Base-by-base conservation (phyloP, 1,140 invertebrate species). In the Drosophila bocki region DNA sequence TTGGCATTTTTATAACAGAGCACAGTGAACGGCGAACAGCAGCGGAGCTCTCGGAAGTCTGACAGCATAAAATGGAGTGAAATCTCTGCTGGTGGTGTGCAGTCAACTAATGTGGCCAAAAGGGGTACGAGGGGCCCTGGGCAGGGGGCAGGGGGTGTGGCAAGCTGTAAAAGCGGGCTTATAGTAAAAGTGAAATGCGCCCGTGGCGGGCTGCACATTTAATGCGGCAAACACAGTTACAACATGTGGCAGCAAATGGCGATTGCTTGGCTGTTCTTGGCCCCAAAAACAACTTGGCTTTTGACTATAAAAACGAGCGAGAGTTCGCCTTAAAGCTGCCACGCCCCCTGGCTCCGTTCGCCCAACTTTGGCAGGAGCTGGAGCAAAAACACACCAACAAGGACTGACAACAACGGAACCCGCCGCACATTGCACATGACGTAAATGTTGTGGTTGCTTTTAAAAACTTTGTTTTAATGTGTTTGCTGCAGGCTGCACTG, bases 51-150 rank as follows among this genome's bases (percentile, higher is more conserved):
- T 88, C 84, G 84, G 84, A 90, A 90, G 84, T 88, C 84, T 88
- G 85, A 90, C 84, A 90, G 77, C 80, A 88, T 88, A 88, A 88
- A 88, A 88, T 88, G 84, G 82, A 88, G 85, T 88, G 81, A 88
- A 88, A 88, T 88, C 84, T 88, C 85, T 80, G 84, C 80, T 88
- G 84, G 84, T 84, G 84, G 85, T 90, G 78, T 63, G 61, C 84
- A 84, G 71, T 78, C 76, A 80, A 88, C 83, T 86, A 87, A 82
- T 82, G 83, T 47, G 65, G 56, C 32, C 56, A 48, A 26, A 47
- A 56, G 17, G 37, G 58, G 32, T 19, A 37, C 17, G 5, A 15
- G 19, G 33, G 17, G 15, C 22, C 9, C 26, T 11, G 7, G 7
- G 37, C 26, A 11, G 7, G 7, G 33, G 29, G 5, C 17, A 26